Conservation (phyloP, 2,888 invertebrate genomes). For the Beris chalybata region DNA sequence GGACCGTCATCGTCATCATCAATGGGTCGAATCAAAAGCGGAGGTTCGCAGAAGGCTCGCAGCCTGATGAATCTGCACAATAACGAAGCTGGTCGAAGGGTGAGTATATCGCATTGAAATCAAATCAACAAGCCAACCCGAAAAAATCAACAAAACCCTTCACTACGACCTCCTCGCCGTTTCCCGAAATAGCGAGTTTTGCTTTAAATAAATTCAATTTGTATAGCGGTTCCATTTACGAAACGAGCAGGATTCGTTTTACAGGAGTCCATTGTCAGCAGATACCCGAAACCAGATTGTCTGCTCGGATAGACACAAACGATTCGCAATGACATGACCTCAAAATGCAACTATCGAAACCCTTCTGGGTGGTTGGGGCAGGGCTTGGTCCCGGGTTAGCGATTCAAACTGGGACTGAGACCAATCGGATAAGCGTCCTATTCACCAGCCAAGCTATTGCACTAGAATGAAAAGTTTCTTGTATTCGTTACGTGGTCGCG, state of each 20-base stretch:
- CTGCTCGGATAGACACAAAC: no score
- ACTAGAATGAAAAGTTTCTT: slow-evolving; percentile 25
- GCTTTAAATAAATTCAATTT: slow-evolving; percentile 7
- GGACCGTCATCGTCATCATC: slow-evolving; percentile 38
- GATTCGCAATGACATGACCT: no score
- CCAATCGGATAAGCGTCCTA: slow-evolving; percentile 31
- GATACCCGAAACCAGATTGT: no score
- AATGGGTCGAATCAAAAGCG: slow-evolving; percentile 43
- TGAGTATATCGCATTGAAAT: slow-evolving; percentile 58
- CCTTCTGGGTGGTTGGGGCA: no score
- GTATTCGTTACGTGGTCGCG: slow-evolving; percentile 13
- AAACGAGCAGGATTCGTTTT: no score
- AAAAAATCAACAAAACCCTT: background rate
- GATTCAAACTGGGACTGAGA: no score
- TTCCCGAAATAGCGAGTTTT: background rate
- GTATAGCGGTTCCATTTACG: background rate
- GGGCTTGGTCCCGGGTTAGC: no score
- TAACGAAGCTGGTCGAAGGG: slow-evolving; percentile 96
- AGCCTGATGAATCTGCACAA: slow-evolving; percentile 97
- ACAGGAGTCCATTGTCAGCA: no score
- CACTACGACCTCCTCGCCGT: background rate
- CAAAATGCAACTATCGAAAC: no score
- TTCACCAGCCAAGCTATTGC: background rate
- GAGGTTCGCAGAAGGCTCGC: slow-evolving; percentile 61
- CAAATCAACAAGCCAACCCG: background rate